phyloP scores from a whole-genome alignment of 2,888 invertebrate species.

The Marronus borbonicus region DNA sequence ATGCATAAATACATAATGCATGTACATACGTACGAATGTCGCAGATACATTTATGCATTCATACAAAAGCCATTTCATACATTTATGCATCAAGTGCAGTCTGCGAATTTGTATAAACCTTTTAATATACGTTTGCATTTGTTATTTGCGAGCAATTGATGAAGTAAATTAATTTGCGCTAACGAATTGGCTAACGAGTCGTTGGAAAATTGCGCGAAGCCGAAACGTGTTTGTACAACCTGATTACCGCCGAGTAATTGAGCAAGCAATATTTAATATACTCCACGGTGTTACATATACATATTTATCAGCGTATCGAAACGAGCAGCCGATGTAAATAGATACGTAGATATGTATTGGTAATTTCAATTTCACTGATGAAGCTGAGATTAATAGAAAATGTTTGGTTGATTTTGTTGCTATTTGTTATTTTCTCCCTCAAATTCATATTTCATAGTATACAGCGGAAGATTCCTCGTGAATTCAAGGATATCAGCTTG shows the following conservation, averaged over 20 bases:
- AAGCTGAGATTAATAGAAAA: no score
- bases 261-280: neutral
- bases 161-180: conserved; percentile 27
- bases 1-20: conserved; percentile 9
- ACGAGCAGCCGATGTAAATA: no score
- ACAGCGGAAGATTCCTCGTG: no score
- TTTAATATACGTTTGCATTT: conserved; percentile 22
- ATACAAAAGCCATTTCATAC: conserved; percentile 5
- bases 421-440: no score
- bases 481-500: no score
- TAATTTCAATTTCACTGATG: no score
- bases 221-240: conserved; percentile 5
- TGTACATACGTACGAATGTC: neutral
- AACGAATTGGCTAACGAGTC: conserved; percentile 3
- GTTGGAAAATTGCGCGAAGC: conserved; percentile 21
- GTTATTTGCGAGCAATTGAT: conserved; percentile 17
- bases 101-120: neutral
- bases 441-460: no score
- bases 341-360: no score
- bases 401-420: no score
- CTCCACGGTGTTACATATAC: neutral
- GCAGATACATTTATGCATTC: neutral
- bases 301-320: neutral
- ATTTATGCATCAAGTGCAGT: conserved; percentile 10
- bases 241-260: neutral